Percentiles rank a stretch among this genome's conserved stretches.
Conservation (phyloP, 2,888 invertebrate species). For the Ormyrus labotus region DNA sequence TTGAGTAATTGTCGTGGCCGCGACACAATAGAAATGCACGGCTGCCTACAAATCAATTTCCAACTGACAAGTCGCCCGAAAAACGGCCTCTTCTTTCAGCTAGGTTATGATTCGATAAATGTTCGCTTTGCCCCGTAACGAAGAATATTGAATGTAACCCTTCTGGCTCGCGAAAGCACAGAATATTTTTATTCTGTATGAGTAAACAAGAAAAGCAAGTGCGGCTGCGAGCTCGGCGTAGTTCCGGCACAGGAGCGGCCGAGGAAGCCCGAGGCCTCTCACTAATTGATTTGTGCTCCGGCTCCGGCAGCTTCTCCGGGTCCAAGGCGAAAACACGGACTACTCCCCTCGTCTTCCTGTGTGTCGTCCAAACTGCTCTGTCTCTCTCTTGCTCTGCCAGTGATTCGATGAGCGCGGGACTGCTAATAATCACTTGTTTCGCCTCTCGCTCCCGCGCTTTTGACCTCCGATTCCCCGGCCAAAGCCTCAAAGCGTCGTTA, state of each 20-base stretch:
- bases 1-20: conserved; percentile 25
- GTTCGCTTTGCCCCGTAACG: too few relatives aligned
- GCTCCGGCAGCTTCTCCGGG: conserved; percentile 63
- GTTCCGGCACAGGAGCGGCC: conserved; percentile 43
- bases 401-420: conserved; percentile 52
- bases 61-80: too few relatives aligned
- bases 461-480: conserved; percentile 57
- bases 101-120: too few relatives aligned
- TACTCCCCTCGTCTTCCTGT: conserved; percentile 50
- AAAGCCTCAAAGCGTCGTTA: conserved; percentile 70
- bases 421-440: conserved; percentile 53
- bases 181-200: background rate
- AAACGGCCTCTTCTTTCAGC: too few relatives aligned
- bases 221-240: background rate
- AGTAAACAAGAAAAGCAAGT: conserved; percentile 35
- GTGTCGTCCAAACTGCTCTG: conserved; percentile 4
- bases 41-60: too few relatives aligned
- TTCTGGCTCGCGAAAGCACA: too few relatives aligned
- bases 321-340: conserved; percentile 64
- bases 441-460: conserved; percentile 32
- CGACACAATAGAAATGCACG: background rate
- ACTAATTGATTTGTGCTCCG: conserved; percentile 72
- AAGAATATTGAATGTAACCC: too few relatives aligned
- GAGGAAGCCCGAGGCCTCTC: conserved; percentile 62
- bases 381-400: conserved; percentile 47